phyloP scores from a whole-genome alignment of 2,113 vertebrate genomes.

The Nymphicus hollandicus region DNA sequence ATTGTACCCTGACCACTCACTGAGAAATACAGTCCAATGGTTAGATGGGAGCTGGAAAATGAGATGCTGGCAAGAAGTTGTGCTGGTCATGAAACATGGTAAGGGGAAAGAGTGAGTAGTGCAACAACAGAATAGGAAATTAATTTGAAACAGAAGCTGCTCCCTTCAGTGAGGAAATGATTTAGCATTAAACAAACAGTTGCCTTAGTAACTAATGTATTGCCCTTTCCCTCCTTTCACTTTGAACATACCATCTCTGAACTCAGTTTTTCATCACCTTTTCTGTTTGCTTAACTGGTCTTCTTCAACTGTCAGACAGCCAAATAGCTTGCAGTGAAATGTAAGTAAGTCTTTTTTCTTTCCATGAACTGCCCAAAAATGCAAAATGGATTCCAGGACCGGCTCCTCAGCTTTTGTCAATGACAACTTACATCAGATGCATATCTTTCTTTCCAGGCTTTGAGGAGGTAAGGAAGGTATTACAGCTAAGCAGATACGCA shows the following conservation, averaged over 20 bases:
- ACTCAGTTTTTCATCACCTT: conserved; percentile 13
- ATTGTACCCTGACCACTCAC: neutral
- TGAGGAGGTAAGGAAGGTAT: neutral
- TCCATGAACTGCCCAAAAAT: neutral
- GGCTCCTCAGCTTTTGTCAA: neutral
- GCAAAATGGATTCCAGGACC: neutral
- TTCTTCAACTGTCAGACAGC: neutral
- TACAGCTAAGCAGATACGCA: neutral
- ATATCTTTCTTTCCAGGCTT: neutral
- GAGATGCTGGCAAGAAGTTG: neutral
- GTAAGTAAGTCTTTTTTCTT: neutral
- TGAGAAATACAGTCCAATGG: neutral
- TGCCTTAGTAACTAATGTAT: conserved; percentile 14
- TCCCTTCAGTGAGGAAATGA: neutral
- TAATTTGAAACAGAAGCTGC: conserved; percentile 48
- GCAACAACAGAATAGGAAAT: neutral
- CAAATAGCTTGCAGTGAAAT: neutral
- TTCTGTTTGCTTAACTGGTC: conserved; percentile 22
- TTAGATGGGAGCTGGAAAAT: neutral
- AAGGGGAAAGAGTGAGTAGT: neutral
- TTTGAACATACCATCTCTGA: neutral
- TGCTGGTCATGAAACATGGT: neutral
- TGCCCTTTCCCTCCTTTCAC: neutral
- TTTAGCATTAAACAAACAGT: conserved; percentile 28
- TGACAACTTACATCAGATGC: neutral